Evolutionary conservation across 2,113 vertebrate species (phyloP), one percentile per base, ranked within the genome.

Genomic region (Pyrgilauda ruficollis): DNA sequence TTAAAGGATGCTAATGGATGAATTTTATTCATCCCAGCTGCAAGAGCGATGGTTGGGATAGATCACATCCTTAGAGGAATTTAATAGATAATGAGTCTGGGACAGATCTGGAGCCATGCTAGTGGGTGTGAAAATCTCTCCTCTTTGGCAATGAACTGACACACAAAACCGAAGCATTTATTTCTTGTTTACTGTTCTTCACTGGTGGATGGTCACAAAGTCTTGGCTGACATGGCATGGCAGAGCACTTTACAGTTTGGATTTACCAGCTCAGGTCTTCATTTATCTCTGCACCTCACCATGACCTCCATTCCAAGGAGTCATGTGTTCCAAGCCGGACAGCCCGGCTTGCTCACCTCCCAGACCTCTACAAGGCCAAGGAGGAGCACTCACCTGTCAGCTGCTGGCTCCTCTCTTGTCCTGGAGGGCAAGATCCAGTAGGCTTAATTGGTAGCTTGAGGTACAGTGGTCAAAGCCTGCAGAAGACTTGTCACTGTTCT

Each of bases 261-360:
- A 81, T 93, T 33, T 77, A 74, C 46, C 68, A 84, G 4, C 43
- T 41, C 18, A 44, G 3, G 63, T 58, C 28, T 66, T 46, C n/a
- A 9, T 22, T 70, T 81, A 66, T 4, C 64, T 77, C n/a, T 56
- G 41, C 31, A 37, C 9, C 31, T 66, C 72, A 56, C 41, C 13
- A 1, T 49, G 27, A 44, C 15, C 46, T 66, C 46, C 33, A 10
- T 90, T 78, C 72, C 52, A 8, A 30, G 44, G 47, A 87, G 35
- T 46, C 33, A 17, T 2, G 0, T 76, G 43, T 49, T 73, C 55
- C 61, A 10, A 43, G 22, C 19, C 59, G n/a, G 44, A 7, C 24
- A 43, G 37, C 41, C 37, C 0, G 0, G 41, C 7, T 61, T 64
- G 17, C 27, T 81, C 41, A 13, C 19, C 9, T 56, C 50, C 33